These are phyloP conservation scores for Bettongia penicillata DNA, from an alignment of 2,113 vertebrate species.

Conservation along the genomic window DNA sequence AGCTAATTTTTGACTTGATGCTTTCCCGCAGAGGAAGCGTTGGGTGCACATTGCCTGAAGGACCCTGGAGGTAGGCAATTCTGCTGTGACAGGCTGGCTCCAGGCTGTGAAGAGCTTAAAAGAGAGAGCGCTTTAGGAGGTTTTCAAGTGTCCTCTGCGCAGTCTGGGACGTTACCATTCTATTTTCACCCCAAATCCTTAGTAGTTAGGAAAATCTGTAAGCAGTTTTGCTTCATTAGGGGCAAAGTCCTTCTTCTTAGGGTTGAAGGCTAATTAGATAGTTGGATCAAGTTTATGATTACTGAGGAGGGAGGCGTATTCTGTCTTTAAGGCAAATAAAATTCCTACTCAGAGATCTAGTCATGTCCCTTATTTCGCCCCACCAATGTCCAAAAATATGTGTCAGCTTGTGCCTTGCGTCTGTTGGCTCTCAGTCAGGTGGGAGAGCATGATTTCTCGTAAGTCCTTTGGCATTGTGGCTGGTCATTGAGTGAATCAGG, in stretches of 20 bases:
- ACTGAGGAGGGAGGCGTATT: neutral
- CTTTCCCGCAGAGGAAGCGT: slow-evolving; percentile 61
- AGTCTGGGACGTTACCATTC: neutral
- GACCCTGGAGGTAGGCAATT: neutral
- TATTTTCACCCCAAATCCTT: neutral
- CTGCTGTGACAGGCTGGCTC: neutral
- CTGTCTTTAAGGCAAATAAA: neutral
- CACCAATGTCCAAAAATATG: neutral
- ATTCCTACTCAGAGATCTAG: neutral
- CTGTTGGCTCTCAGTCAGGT: neutral
- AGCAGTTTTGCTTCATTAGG: neutral
- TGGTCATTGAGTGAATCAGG: neutral
- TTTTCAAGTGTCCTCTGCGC: too few species aligned
- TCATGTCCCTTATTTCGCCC: neutral
- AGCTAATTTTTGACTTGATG: slow-evolving; percentile 66
- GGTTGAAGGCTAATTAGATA: neutral
- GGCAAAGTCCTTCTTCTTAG: rapidly evolving
- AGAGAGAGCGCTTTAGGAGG: slow-evolving; percentile 45
- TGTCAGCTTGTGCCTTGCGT: neutral
- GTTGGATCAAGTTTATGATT: neutral
- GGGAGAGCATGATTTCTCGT: too few species aligned
- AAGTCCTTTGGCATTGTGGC: neutral
- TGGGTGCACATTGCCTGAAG: slow-evolving; percentile 63
- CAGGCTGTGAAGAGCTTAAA: slow-evolving; percentile 33
- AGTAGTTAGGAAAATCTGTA: too few species aligned